Percentiles rank a stretch among this genome's conserved stretches.
Conservation (phyloP, 2,113 vertebrate species). For the Coturnix japonica region DNA sequence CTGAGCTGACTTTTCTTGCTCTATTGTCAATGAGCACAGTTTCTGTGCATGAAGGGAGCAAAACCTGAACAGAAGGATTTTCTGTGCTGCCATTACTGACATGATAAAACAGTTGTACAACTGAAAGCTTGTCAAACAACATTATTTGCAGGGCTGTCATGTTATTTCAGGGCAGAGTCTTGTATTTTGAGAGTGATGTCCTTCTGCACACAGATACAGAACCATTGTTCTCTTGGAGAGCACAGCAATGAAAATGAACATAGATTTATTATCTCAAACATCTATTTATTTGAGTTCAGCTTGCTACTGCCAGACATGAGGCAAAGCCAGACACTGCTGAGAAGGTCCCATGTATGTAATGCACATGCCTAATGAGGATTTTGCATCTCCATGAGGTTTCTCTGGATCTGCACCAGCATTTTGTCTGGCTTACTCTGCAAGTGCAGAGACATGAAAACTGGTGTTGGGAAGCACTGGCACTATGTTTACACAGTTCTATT, state of each 20-base stretch:
- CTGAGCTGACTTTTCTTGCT: neutral
- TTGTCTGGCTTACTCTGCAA: neutral
- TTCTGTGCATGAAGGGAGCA: neutral
- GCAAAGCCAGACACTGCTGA: neutral
- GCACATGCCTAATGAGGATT: neutral
- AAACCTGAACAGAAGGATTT: neutral
- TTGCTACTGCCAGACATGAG: neutral
- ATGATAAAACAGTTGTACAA: neutral
- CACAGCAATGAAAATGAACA: neutral
- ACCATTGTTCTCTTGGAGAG: neutral
- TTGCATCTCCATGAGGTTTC: neutral
- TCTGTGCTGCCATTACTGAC: neutral
- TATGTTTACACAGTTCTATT: neutral
- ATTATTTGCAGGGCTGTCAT: neutral
- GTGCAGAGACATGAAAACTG: neutral
- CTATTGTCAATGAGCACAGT: neutral
- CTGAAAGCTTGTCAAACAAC: neutral
- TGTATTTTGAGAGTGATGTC: accelerated
- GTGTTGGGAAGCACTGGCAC: neutral
- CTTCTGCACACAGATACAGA: neutral
- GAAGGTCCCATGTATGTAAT: neutral
- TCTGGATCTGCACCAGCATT: neutral
- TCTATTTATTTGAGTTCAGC: neutral
- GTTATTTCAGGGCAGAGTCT: neutral
- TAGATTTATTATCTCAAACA: neutral